Evolutionary conservation across 2,888 invertebrate species (phyloP).

Genomic region (Synanthedon formicaeformis): DNA sequence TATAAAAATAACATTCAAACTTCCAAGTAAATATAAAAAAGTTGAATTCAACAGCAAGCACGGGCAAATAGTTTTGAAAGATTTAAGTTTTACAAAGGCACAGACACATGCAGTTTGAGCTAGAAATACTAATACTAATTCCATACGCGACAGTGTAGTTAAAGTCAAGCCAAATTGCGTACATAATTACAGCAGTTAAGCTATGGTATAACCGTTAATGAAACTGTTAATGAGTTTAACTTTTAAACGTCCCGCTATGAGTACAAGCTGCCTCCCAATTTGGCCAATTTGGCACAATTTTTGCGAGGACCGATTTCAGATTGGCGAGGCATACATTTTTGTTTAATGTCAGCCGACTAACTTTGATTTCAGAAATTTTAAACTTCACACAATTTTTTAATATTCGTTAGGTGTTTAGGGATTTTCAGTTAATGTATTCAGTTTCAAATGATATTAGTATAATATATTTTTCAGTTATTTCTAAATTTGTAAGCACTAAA

Average conservation of each 20-base stretch:
- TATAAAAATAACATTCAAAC: not conserved
- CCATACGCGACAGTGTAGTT: conserved; percentile 22
- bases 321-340: not conserved
- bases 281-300: conserved; percentile 51
- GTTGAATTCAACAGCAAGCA: too few relatives aligned
- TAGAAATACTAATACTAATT: conserved; percentile 1
- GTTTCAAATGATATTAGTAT: too few relatives aligned
- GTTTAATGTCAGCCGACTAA: not conserved
- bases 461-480: too few relatives aligned
- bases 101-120: not conserved
- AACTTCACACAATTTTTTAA: too few relatives aligned
- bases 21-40: too few relatives aligned
- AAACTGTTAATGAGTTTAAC: conserved; percentile 59
- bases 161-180: conserved; percentile 50
- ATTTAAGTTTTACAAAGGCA: too few relatives aligned
- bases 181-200: conserved; percentile 57
- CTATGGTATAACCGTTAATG: conserved; percentile 62
- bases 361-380: too few relatives aligned
- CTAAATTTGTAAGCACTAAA: too few relatives aligned
- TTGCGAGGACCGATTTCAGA: conserved; percentile 21
- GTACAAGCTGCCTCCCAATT: conserved; percentile 64
- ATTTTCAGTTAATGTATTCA: too few relatives aligned
- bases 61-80: too few relatives aligned
- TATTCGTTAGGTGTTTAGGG: too few relatives aligned
- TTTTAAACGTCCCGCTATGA: conserved; percentile 56